These are phyloP conservation scores for Fragum sueziense DNA, from an alignment of 2,888 invertebrate genomes.

Conservation along the genomic window DNA sequence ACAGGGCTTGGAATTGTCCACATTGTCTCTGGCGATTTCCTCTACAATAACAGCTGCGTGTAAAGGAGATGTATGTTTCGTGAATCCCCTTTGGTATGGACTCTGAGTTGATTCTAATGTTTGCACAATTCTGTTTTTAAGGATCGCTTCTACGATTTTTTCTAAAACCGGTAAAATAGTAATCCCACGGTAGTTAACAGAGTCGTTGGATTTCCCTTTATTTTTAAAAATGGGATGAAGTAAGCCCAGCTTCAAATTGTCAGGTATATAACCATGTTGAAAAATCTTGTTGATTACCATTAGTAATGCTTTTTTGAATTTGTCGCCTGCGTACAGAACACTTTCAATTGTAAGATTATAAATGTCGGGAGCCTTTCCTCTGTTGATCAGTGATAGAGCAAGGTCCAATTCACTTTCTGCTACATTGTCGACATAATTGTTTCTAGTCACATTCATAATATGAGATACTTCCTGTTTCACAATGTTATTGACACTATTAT, in stretches of 20 bases:
- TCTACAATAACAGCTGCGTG: neutral
- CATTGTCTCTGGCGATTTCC: neutral
- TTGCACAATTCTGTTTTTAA: neutral
- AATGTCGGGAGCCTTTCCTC: neutral
- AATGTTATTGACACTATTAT: neutral
- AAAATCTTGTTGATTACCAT: neutral
- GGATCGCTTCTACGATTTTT: neutral
- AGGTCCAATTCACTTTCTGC: neutral
- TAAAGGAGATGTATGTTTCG: neutral
- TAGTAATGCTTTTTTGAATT: no score
- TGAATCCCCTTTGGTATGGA: constrained; percentile 1
- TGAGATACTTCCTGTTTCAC: neutral
- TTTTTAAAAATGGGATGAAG: neutral
- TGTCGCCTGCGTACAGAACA: neutral
- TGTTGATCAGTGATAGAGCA: neutral
- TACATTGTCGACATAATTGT: neutral
- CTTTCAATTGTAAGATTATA: neutral
- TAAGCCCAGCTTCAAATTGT: neutral
- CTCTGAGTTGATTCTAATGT: neutral
- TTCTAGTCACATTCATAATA: neutral
- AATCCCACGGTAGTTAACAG: neutral
- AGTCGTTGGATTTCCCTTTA: neutral
- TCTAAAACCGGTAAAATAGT: neutral
- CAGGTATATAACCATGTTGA: neutral
- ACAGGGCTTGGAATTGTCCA: neutral